Evolutionary conservation across 2,888 invertebrate species (phyloP), one percentile per base, ranked within the genome.

Genomic region (Sesia apiformis): DNA sequence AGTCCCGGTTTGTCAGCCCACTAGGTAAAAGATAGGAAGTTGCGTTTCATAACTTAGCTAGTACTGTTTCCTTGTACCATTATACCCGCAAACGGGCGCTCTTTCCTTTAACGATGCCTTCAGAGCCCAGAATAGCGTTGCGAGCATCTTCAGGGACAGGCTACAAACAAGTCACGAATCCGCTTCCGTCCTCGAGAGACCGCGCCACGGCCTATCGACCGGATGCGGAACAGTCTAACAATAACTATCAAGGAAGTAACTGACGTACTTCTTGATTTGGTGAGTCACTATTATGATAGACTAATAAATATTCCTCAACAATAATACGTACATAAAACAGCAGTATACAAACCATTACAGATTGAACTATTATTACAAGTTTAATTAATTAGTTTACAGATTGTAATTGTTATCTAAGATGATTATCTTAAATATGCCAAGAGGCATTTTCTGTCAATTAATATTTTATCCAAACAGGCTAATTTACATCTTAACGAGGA

Each of bases 21-120:
- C 84, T 88, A 87, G 88, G 87, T 87, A 88, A 88, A 71, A 65
- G 79, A 71, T 83, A 85, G 85, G 84, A 67, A 63, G 72, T 72
- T 76, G 72, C 76, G 77, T 23, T 23, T 23, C 23, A 23, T 23
- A 23, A 23, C 23, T 23, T 23, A 23, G 23, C 23, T 23, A 23
- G 67, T 66, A 78, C 70, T 67, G 39, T 40, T 56, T 8, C 7
- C 46, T 7, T 69, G 57, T 69, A 61, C 64, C 50, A 38, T 40
- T 63, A 63, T 72, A 74, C 76, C 76, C 74, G 72, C 59, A 54
- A 55, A 59, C 66, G 81, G 76, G 76, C 73, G 23, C 66, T 59
- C 58, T 63, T 76, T 70, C 78, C 78, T 78, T 70, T 84, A 82
- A 80, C 78, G 66, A 72, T 84, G 71, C 81, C 70, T 84, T 84